Conservation (phyloP, 2,113 vertebrate species). For the Tautogolabrus adspersus region DNA sequence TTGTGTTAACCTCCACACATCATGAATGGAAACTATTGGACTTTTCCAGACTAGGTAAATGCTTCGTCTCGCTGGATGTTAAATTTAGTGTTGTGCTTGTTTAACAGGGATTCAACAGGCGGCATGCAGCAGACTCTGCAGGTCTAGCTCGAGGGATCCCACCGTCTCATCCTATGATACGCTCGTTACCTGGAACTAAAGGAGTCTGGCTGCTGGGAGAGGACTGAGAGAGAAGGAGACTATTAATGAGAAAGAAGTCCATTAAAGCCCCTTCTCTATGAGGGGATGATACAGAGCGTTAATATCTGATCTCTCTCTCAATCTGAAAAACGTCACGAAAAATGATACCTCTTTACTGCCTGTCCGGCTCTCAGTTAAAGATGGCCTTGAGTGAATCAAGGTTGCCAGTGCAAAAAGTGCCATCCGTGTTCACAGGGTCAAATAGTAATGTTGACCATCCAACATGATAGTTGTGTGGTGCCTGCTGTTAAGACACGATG, state of each 20-base stretch:
- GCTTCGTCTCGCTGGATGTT: neutral
- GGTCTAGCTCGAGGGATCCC: neutral
- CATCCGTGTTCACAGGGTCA: too few relatives aligned
- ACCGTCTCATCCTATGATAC: conserved; percentile 39
- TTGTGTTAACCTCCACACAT: neutral
- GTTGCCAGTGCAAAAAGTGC: too few relatives aligned
- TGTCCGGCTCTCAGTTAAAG: too few relatives aligned
- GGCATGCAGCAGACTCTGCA: conserved; percentile 4
- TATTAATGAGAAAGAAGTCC: neutral
- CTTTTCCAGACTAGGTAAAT: neutral
- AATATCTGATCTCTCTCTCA: too few relatives aligned
- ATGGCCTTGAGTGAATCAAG: too few relatives aligned
- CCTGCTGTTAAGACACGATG: too few relatives aligned
- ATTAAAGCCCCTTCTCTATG: neutral
- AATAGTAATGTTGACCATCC: too few relatives aligned
- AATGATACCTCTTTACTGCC: too few relatives aligned
- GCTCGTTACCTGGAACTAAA: conserved; percentile 49
- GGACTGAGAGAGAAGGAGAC: neutral
- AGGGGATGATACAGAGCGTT: neutral
- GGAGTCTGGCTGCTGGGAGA: conserved; percentile 12
- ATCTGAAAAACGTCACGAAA: too few relatives aligned
- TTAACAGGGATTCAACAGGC: neutral
- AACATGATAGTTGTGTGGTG: too few relatives aligned
- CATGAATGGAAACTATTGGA: neutral
- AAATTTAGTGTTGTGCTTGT: neutral